phyloP scores from a whole-genome alignment of 2,888 invertebrate genomes.

The Iphiclides podalirius region DNA sequence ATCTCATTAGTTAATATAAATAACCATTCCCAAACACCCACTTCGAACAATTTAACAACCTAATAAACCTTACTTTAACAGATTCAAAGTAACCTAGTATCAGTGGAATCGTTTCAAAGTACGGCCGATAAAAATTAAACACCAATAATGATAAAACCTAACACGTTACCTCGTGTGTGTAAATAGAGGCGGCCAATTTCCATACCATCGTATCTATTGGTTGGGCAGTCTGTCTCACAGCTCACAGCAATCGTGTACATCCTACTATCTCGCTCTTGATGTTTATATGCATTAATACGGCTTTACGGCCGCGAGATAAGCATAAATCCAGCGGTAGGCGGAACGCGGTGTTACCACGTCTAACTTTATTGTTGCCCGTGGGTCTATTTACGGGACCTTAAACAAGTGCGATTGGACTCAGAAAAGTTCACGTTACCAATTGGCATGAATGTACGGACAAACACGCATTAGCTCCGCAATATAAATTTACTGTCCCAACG shows the following conservation, averaged over 20 bases:
- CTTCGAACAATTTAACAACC: too few relatives aligned
- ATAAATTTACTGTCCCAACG: too few relatives aligned
- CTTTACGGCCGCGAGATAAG: slow-evolving; percentile 69
- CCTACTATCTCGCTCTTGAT: slow-evolving; percentile 51
- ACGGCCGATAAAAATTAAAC: slow-evolving; percentile 18
- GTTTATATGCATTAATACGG: slow-evolving; percentile 72
- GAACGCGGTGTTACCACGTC: slow-evolving; percentile 55
- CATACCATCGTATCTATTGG: slow-evolving; percentile 13
- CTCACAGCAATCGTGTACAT: slow-evolving; percentile 16
- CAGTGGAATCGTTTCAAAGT: slow-evolving; percentile 2
- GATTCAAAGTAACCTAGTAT: slow-evolving; percentile 13
- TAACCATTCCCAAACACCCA: too few relatives aligned
- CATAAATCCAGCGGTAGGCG: slow-evolving; percentile 61
- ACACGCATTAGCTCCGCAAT: too few relatives aligned
- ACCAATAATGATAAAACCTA: slow-evolving; percentile 17
- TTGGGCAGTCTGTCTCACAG: slow-evolving; percentile 10
- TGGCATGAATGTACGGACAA: too few relatives aligned
- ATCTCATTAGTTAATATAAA: too few relatives aligned
- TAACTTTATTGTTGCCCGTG: slow-evolving; percentile 58
- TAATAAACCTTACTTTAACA: slow-evolving; percentile 16
- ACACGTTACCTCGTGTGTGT: slow-evolving; percentile 12
- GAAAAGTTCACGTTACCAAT: not conserved
- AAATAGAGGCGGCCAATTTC: slow-evolving; percentile 18
- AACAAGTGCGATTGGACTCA: slow-evolving; percentile 30
- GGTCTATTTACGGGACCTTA: slow-evolving; percentile 55